Base-by-base conservation (phyloP, 1,140 invertebrate genomes). In the Zaprionus nigranus region DNA sequence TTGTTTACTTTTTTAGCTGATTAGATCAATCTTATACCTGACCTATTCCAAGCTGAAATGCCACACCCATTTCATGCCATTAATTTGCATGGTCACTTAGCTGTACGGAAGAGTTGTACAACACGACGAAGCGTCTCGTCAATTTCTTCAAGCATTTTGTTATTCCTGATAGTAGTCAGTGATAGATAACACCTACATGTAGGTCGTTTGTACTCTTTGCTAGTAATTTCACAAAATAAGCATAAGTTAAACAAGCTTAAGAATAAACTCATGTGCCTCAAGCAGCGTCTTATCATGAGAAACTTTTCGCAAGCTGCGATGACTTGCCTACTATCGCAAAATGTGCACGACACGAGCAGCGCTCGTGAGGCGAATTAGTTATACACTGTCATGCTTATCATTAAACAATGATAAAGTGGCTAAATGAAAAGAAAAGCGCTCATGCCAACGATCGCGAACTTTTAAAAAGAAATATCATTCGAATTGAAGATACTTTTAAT, bases 381-480 rank as follows among this genome's bases (percentile, higher is more conserved):
- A 46, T 17, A 17, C 40, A 20, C 3, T 46, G 26, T 58, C 54
- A 58, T 58, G 54, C 17, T 58, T 34, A 66, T 20, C 5, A 13
- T 6, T 26, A 66, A 46, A 46, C 26, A 34, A n/a, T n/a, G n/a
- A n/a, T n/a, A 40, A 40, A 15, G 5, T 15, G 2, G 12, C 38
- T 11, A 2, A 30, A 30, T 34, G 30, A 9, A 34, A 30, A 30
- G 7, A 0, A 30, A 9, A 30, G 2, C 7, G 1, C 28, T 0
- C 7, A 30, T 9, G 28, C 2, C 28, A 1, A 11, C 1, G 15
- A 40, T 40, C 38, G 38, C 5, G 36, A 12, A 1, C 38, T 15
- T 0, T 0, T 15, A 13, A 4, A n/a, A n/a, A 5, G 12, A 38
- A 15, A 38, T 40, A 40, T 40, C 15, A 40, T 1, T 40, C 5